These are phyloP conservation scores for Euphydryas editha DNA, from an alignment of 2,888 invertebrate genomes.

Conservation along the genomic window DNA sequence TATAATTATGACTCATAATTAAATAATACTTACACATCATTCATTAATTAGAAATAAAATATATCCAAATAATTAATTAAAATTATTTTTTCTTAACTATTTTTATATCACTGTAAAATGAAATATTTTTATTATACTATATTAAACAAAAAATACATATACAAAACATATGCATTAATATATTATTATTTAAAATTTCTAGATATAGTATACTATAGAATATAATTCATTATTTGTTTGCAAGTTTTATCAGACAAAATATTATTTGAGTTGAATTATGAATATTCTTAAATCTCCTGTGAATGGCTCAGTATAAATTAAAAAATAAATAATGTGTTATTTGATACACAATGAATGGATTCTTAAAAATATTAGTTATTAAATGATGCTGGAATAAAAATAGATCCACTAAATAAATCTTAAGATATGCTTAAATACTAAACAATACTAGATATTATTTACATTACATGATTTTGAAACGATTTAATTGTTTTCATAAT, in stretches of 20 bases:
- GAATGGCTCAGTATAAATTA: not conserved
- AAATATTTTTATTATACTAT: not conserved
- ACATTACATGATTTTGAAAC: not conserved
- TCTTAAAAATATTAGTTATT: not conserved
- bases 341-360: not conserved
- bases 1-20: not conserved
- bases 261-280: too few relatives aligned
- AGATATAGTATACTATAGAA: too few relatives aligned
- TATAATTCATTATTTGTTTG: too few relatives aligned
- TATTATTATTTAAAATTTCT: too few relatives aligned
- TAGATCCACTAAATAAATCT: not conserved
- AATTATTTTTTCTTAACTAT: not conserved
- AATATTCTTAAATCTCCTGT: not conserved
- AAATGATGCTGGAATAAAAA: constrained; percentile 11
- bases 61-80: not conserved
- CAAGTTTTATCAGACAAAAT: too few relatives aligned
- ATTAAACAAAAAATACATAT: not conserved
- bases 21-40: not conserved
- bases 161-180: too few relatives aligned
- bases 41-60: not conserved
- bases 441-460: constrained; percentile 11
- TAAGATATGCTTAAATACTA: not conserved
- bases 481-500: constrained; percentile 86
- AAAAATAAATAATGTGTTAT: not conserved
- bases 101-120: not conserved